Evolutionary conservation across 2,888 invertebrate genomes (phyloP), one percentile per base, ranked within the genome.

Genomic region (Papilio gigon): DNA sequence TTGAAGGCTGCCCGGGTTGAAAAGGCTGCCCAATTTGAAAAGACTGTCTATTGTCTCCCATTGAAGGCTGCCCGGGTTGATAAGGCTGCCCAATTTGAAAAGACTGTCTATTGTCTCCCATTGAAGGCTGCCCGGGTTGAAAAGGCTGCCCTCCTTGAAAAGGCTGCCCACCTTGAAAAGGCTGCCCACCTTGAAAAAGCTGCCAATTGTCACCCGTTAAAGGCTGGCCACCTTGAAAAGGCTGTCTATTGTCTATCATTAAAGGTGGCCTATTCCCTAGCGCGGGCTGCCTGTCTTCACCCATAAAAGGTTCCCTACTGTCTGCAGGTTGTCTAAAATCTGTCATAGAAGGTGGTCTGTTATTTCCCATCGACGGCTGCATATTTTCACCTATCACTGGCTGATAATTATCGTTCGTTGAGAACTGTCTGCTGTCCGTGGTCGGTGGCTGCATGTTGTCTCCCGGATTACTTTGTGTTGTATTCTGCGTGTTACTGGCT

Each of bases 291-390:
- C 40, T 60, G 12, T 60, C 20, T 1, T 60, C 60, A 37, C 35
- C 35, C 59, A 59, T 59, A 2, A 59, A 17, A 17, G 59, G 35
- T n/a, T 14, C 22, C 60, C 60, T 40, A 22, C 37, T 56, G 30
- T 30, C 56, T 56, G 17, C 1, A 9, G 35, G 17, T 37, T 35
- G 40, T 37, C 11, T 35, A 3, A 20, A 12, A 14, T 60, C 60
- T n/a, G 14, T 33, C 27, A 60, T 12, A 12, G 12, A 9, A 37
- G 37, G 1, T 35, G 33, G 4, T 20, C 4, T 35, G 12, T 59
- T 59, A 11, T 35, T 27, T 27, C n/a, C 25, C 0, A 59, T 4
- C 2, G 8, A 59, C 2, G 35, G 35, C 27, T 14, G 20, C 30
- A 2, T 9, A 6, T n/a, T 56, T 14, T 20, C 27, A 56, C 11